Evolutionary conservation across 2,888 invertebrate species (phyloP).

Genomic region (Ormia ochracea): DNA sequence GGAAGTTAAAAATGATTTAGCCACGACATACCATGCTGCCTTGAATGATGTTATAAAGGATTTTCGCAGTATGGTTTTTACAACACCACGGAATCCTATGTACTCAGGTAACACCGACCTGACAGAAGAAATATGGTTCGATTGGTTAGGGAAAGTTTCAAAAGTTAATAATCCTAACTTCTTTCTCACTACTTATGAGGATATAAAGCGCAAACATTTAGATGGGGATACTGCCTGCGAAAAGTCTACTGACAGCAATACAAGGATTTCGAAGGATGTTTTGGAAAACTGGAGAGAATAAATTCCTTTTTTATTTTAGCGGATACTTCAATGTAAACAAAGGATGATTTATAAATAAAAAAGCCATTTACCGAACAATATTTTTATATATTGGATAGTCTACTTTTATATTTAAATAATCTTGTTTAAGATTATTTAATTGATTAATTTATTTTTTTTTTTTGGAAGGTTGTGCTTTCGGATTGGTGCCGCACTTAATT

Average conservation of each 20-base stretch:
- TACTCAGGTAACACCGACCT: slow-evolving; percentile 66
- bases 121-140: slow-evolving; percentile 71
- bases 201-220: slow-evolving; percentile 65
- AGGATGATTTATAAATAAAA: too few species aligned
- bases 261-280: slow-evolving; percentile 50
- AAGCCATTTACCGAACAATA: too few species aligned
- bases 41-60: slow-evolving; percentile 65
- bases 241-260: slow-evolving; percentile 9
- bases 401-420: too few species aligned
- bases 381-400: too few species aligned
- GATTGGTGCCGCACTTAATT: too few species aligned
- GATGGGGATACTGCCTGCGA: slow-evolving; percentile 56
- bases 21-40: slow-evolving; percentile 65
- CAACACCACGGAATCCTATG: slow-evolving; percentile 70
- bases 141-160: slow-evolving; percentile 66
- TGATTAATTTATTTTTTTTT: too few species aligned
- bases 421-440: too few species aligned
- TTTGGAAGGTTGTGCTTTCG: too few species aligned
- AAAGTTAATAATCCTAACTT: slow-evolving; percentile 69
- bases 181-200: slow-evolving; percentile 70
- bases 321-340: too few species aligned
- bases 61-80: slow-evolving; percentile 69
- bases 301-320: not conserved
- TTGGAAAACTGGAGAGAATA: slow-evolving; percentile 64
- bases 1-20: slow-evolving; percentile 64